A percentile compares a stretch with the other conserved stretches of the same genome.
These are phyloP conservation scores for Philaethria dido DNA, from an alignment of 2,888 invertebrate species.

Conservation along the genomic window DNA sequence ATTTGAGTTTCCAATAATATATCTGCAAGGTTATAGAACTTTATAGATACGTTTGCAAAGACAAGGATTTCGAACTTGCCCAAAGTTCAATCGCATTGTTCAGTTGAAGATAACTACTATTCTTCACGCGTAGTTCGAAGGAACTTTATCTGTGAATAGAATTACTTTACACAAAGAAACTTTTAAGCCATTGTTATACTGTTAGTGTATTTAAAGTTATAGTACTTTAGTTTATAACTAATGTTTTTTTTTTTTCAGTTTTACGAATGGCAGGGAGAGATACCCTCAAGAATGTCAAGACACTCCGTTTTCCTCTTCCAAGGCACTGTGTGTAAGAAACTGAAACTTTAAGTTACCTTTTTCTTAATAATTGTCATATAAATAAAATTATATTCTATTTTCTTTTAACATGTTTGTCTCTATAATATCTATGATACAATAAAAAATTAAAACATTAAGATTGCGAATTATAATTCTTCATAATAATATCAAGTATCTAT, in stretches of 20 bases:
- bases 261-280: too few relatives aligned
- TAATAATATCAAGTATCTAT: background rate
- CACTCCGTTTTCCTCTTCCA: too few relatives aligned
- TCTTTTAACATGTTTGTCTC: too few relatives aligned
- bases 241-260: background rate
- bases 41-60: background rate
- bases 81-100: conserved; percentile 1
- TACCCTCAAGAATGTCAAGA: too few relatives aligned
- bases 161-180: background rate
- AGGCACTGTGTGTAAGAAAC: too few relatives aligned
- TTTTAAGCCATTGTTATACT: background rate
- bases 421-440: too few relatives aligned
- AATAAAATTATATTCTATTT: too few relatives aligned
- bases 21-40: background rate
- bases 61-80: background rate
- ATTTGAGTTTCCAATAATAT: background rate
- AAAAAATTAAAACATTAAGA: too few relatives aligned
- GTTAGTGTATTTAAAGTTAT: background rate
- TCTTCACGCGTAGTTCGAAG: conserved; percentile 1
- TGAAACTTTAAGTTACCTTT: too few relatives aligned
- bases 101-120: background rate
- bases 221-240: background rate
- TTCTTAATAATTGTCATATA: too few relatives aligned
- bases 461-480: background rate
- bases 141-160: background rate